Conservation (phyloP, 2,113 vertebrate genomes). For the Trichomycterus rosablanca region DNA sequence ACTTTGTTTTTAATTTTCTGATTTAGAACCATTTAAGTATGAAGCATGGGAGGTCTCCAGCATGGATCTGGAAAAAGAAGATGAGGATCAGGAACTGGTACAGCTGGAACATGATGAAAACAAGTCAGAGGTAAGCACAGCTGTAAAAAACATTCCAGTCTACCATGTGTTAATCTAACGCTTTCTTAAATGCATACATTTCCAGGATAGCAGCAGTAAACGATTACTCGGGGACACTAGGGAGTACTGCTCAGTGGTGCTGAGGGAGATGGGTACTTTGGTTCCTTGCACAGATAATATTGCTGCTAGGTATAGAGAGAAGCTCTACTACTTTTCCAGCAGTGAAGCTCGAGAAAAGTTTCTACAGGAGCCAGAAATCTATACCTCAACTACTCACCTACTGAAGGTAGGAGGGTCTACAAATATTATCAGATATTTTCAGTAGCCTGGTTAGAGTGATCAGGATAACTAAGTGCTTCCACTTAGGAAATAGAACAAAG, state of each 20-base stretch:
- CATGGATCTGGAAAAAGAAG: constrained; percentile 78
- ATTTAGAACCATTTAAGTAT: constrained; percentile 76
- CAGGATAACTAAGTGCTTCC: too few species aligned
- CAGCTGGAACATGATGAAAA: constrained; percentile 58
- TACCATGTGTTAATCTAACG: background rate
- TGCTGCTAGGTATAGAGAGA: constrained; percentile 83
- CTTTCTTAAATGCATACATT: too few species aligned
- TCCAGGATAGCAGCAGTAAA: constrained; percentile 52
- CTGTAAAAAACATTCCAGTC: background rate
- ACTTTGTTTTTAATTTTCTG: constrained; percentile 14
- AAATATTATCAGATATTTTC: too few species aligned
- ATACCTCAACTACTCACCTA: constrained; percentile 67
- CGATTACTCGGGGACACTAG: constrained; percentile 80
- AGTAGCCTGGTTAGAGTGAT: too few species aligned
- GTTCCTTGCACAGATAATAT: constrained; percentile 68
- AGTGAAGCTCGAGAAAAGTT: constrained; percentile 74
- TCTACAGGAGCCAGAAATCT: constrained; percentile 74
- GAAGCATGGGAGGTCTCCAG: constrained; percentile 64
- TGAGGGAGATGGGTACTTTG: constrained; percentile 78
- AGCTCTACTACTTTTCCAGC: constrained; percentile 80
- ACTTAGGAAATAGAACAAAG: too few species aligned
- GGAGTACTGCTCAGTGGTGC: constrained; percentile 85
- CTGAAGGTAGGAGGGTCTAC: constrained; percentile 77
- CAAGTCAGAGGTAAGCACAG: constrained; percentile 58
- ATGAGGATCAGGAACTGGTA: constrained; percentile 68